phyloP scores from a whole-genome alignment of 23 tunicate species.

The Trididemnum miniatum region DNA sequence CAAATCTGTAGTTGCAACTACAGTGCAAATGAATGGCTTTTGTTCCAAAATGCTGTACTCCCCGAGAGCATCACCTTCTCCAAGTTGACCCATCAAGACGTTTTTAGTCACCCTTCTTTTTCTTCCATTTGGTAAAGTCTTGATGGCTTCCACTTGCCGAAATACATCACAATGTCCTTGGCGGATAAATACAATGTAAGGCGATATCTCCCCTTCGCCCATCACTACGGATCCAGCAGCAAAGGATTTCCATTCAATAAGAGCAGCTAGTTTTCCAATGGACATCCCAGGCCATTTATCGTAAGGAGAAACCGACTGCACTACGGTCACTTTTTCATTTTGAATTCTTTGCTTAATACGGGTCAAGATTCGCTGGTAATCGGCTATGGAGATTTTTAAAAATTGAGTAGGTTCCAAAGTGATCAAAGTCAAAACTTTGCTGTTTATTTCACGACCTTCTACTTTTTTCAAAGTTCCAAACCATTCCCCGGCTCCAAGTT shows the following conservation, averaged over 20 bases:
- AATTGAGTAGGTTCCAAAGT: conserved; percentile 75
- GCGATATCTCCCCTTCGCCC: conserved; percentile 68
- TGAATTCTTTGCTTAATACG: conserved; percentile 59
- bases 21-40: conserved; percentile 56
- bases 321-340: conserved; percentile 53
- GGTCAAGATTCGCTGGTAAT: conserved; percentile 58
- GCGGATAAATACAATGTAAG: conserved; percentile 64
- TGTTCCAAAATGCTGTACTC: conserved; percentile 70
- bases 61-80: conserved; percentile 69
- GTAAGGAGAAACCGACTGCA: conserved; percentile 45
- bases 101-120: conserved; percentile 41
- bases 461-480: conserved; percentile 76
- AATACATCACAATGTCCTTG: conserved; percentile 72
- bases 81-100: conserved; percentile 64
- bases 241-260: conserved; percentile 68
- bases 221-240: conserved; percentile 57
- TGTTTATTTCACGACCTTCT: conserved; percentile 58
- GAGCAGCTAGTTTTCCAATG: conserved; percentile 70
- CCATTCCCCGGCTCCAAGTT: conserved; percentile 65
- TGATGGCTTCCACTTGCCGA: conserved; percentile 82
- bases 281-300: conserved; percentile 85
- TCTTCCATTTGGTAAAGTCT: conserved; percentile 63
- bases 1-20: conserved; percentile 51
- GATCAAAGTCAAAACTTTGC: conserved; percentile 58
- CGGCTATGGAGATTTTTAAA: conserved; percentile 71